These are phyloP conservation scores for Cryptoblepharus egeriae DNA, from an alignment of 2,797 vertebrate genomes.

Conservation along the genomic window DNA sequence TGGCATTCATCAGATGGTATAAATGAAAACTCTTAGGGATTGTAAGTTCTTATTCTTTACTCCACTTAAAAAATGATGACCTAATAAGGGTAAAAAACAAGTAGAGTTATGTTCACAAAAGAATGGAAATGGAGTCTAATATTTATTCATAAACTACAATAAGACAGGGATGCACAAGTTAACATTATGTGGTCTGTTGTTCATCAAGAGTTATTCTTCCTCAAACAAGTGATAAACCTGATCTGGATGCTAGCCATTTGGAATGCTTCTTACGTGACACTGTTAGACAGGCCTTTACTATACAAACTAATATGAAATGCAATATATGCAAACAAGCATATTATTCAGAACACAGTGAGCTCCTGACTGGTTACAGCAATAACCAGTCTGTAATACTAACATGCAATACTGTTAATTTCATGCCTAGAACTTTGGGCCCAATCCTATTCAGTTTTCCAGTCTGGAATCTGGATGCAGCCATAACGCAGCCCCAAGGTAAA, in stretches of 20 bases:
- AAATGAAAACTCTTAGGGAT: not conserved
- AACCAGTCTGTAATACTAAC: not conserved
- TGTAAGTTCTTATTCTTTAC: not conserved
- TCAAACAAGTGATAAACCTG: not conserved
- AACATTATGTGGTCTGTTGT: not conserved
- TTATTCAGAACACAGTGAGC: not conserved
- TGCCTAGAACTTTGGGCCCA: not conserved
- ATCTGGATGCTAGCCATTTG: not conserved
- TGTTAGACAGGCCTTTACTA: not conserved
- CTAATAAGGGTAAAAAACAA: not conserved
- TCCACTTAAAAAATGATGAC: not conserved
- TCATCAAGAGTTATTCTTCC: not conserved
- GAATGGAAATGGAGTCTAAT: not conserved
- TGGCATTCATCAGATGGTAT: slow-evolving; percentile 30
- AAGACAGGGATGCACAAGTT: not conserved
- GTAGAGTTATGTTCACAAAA: not conserved
- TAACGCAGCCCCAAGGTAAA: too few relatives aligned
- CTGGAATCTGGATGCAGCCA: too few relatives aligned
- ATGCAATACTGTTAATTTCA: not conserved
- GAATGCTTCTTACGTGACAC: not conserved
- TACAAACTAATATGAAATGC: not conserved
- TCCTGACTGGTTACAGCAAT: not conserved
- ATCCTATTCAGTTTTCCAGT: too few relatives aligned
- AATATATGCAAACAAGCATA: not conserved
- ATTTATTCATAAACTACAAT: not conserved